phyloP scores from a whole-genome alignment of 2,113 vertebrate species.

The Ceyx margarethae region DNA sequence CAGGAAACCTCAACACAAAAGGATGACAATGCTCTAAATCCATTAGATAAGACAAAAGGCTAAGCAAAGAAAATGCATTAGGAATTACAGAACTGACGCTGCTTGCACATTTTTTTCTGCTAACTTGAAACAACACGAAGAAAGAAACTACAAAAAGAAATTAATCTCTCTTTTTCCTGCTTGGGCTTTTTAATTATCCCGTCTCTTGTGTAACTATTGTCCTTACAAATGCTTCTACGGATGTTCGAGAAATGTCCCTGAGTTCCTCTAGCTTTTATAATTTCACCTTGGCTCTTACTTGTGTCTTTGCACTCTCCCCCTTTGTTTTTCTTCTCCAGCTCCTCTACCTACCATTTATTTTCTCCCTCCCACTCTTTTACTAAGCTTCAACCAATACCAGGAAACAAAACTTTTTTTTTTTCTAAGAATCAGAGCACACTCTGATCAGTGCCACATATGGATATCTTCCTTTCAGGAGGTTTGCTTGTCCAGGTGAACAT shows the following conservation, averaged over 20 bases:
- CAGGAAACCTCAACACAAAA: constrained; percentile 45
- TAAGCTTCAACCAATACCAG: constrained; percentile 42
- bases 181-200: constrained; percentile 16
- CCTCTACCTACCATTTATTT: constrained; percentile 8
- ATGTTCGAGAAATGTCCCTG: constrained; percentile 29
- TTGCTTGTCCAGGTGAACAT: constrained; percentile 76
- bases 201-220: constrained; percentile 15
- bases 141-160: constrained; percentile 19
- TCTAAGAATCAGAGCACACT: constrained; percentile 62
- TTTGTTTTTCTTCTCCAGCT: constrained; percentile 5
- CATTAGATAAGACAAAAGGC: constrained; percentile 39
- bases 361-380: constrained; percentile 10
- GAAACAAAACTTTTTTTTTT: constrained; percentile 59
- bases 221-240: not conserved
- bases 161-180: not conserved
- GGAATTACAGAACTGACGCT: constrained; percentile 2
- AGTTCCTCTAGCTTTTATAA: constrained; percentile 21
- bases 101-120: constrained; percentile 36
- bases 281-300: constrained; percentile 24
- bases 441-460: constrained; percentile 67
- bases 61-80: constrained; percentile 18
- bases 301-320: not conserved
- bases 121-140: constrained; percentile 19
- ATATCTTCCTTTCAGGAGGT: constrained; percentile 69
- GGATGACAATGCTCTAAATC: constrained; percentile 23